Base-by-base conservation (phyloP, 2,113 vertebrate genomes). In the Notechis scutatus region DNA sequence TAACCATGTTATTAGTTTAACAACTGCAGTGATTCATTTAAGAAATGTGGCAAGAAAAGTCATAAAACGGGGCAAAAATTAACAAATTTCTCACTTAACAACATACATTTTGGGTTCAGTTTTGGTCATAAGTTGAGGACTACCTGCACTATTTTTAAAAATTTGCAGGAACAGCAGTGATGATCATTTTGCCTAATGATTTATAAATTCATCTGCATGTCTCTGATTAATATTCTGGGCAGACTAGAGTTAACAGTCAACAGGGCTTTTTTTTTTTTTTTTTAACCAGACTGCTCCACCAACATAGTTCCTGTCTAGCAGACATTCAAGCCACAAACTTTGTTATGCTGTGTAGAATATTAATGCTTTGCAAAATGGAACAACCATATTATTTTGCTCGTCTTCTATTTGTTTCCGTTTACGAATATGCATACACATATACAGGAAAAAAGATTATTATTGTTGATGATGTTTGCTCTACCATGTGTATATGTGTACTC, bases 381-480 rank as follows among this genome's bases (percentile, higher is more conserved):
- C 14, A 4, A 69, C 29, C 0, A 0, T 42, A 59, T n/a, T 2
- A 57, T n/a, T 0, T 0, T 11, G 1, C 11, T 81, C 92, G 61
- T 88, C 87, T 1, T n/a, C 87, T 29, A 0, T n/a, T 47, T 29
- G 54, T 34, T 92, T 20, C 42, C 10, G 39, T 15, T 64, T 88
- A 45, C 69, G 2, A 90, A 34, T 42, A 7, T 74, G 11, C 39
- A 81, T 91, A 42, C 20, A 23, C 29, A 0, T 5, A 45, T 0
- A 4, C 26, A 0, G 55, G 26, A 3, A 81, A 85, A 59, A 69
- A 69, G 4, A 15, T 45, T 69, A 6, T 45, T 69, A 6, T 26
- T 92, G 29, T 91, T 61, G 20, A 12, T 23, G 18, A 92, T 95
- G 59, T 95, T 85, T 94, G 42, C 29, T 47, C 0, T 14, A 54